Evolutionary conservation across 64 coral and sea anemone species (phyloP), one percentile per base, ranked within the genome.

Genomic region (Cladopsammia gracilis): DNA sequence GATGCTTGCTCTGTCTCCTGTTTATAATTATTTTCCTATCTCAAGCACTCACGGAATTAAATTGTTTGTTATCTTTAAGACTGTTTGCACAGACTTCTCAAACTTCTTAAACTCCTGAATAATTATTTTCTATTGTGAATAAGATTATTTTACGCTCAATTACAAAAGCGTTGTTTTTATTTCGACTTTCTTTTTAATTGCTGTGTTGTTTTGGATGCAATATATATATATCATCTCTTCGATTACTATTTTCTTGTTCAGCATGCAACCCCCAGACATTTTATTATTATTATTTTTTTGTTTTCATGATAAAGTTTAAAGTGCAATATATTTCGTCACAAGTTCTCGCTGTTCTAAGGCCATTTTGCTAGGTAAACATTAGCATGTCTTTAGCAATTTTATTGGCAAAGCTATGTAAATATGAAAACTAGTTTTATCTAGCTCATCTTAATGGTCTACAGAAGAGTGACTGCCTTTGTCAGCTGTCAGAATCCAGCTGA

Each of bases 41-140:
- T 34, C 34, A 34, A 34, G 34, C 34, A 34, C 34, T 34, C 34
- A 34, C 34, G 34, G 2, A 34, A 34, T 34, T 34, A 73, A 44
- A 73, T 73, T 73, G 68, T 73, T 73, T 73, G 70, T 45, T 73
- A 73, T 73, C 70, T 44, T 70, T 71, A 24, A 26, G 70, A 73
- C 42, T 73, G 26, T 70, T 70, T 70, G 18, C 66, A 26, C 22
- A 70, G 26, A 16, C 7, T 10, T 25, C 6, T 7, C 34, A 34
- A 34, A 34, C 34, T 34, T 34, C 34, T 34, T 34, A 34, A 34
- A 34, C 34, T 34, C 34, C 34, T 34, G 34, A 34, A 34, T 34
- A 34, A 34, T 34, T 34, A 34, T 34, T 34, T 34, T 34, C 34
- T 34, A 20, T 20, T 20, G 15, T 65, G 62, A 65, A 65, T 20